phyloP scores from a whole-genome alignment of 2,797 vertebrate species.

The Threskiornis aethiopicus region DNA sequence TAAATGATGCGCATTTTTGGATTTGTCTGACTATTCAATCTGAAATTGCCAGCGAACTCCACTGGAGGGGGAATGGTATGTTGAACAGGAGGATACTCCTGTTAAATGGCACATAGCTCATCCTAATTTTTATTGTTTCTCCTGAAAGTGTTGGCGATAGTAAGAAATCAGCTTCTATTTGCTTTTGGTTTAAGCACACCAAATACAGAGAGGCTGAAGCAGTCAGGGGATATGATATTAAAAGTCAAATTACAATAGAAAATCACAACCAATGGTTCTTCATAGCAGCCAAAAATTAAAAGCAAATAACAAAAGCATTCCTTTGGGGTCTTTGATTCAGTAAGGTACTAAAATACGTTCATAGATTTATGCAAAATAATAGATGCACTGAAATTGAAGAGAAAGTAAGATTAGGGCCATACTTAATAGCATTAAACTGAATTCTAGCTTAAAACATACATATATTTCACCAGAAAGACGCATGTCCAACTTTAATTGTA shows the following conservation, averaged over 20 bases:
- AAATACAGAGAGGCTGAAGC: conserved; percentile 38
- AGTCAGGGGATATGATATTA: conserved; percentile 13
- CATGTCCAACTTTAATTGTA: background rate
- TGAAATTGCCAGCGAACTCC: conserved; percentile 49
- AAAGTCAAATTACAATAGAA: conserved; percentile 39
- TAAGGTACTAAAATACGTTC: background rate
- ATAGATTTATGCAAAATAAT: background rate
- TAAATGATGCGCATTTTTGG: conserved; percentile 36
- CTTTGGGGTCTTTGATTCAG: background rate
- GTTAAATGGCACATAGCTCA: background rate
- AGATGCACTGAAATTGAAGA: background rate
- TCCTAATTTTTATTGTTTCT: conserved; percentile 30
- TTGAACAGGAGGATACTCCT: conserved; percentile 23
- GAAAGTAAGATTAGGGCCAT: background rate
- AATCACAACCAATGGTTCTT: background rate
- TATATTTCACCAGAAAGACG: background rate
- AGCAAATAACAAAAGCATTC: conserved; percentile 21
- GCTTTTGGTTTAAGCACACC: conserved; percentile 7
- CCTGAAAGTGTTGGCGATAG: conserved; percentile 25
- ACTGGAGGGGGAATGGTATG: background rate
- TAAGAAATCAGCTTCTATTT: conserved; percentile 58
- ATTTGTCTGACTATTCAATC: conserved; percentile 41
- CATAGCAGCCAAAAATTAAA: conserved; percentile 28
- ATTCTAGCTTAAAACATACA: background rate
- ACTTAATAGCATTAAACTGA: background rate